Evolutionary conservation across 2,113 vertebrate species (phyloP), one percentile per base, ranked within the genome.

Genomic region (Calidris pygmaea): DNA sequence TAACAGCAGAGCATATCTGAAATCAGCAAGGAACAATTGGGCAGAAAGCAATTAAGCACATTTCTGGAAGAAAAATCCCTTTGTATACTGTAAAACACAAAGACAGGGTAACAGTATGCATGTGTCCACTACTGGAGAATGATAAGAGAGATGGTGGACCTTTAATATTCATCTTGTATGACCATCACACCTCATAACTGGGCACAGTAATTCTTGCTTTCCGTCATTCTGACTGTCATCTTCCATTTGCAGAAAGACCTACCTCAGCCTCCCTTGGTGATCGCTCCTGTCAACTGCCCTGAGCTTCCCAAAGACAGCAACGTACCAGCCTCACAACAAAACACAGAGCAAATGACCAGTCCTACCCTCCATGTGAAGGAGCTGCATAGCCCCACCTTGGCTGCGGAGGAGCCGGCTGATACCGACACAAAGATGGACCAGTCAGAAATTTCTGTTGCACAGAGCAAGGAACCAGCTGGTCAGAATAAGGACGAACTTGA

Each of bases 231-330:
- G 89, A 93, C 59, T 20, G 12, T 32, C 14, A 34, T 74, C n/a
- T 83, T 90, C 70, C 26, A 4, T 87, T 95, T 97, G 55, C 96
- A 98, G 98, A 98, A 98, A 83, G 98, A 98, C 77, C 95, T 98
- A 91, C 98, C 98, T 97, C 98, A 98, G 95, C 97, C 98, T 96
- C 96, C 99, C 6, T 96, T 99, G 97, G 98, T 97, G n/a, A 97
- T 99, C n/a, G 93, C 98, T 47, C 97, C 98, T 1, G 74, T 94
- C 17, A 72, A 67, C 62, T 90, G 95, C 43, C 87, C 91, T 0
- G 95, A 89, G 53, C 95, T 89, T 39, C 91, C 47, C 4, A 97
- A 94, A 78, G 97, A 93, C 4, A 72, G 67, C 2, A 94, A 19
- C 1, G 14, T 20, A 3, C n/a, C 87, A 58, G n/a, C 62, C 9